Percentiles rank a stretch among this genome's conserved stretches.
These are phyloP conservation scores for Motacilla alba DNA, from an alignment of 2,113 vertebrate genomes.

Conservation along the genomic window DNA sequence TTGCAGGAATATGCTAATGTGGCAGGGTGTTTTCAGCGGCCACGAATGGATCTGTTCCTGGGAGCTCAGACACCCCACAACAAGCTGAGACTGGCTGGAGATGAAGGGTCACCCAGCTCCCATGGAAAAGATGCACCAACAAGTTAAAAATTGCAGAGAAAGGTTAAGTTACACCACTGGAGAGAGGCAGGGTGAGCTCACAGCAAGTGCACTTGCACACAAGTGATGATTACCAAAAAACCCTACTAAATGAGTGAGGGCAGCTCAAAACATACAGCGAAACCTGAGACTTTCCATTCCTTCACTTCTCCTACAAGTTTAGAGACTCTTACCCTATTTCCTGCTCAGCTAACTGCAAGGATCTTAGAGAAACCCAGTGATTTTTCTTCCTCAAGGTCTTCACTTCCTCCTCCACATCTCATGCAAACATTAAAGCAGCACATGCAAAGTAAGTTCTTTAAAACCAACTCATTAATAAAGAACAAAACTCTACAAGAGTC, in stretches of 20 bases:
- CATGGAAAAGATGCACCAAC: background rate
- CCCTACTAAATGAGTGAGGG: background rate
- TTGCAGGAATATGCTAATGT: conserved; percentile 37
- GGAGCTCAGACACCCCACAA: background rate
- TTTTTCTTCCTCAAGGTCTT: background rate
- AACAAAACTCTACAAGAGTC: background rate
- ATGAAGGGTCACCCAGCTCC: background rate
- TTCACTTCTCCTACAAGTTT: background rate
- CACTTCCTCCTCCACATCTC: background rate
- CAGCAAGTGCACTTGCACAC: background rate
- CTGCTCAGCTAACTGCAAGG: background rate
- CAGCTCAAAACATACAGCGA: background rate
- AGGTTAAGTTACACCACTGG: background rate
- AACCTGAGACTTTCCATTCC: background rate
- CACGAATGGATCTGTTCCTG: background rate
- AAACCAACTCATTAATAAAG: background rate
- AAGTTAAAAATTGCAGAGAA: background rate
- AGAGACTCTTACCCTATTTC: background rate
- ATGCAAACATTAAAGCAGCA: background rate
- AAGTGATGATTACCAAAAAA: background rate
- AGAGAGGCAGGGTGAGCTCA: background rate
- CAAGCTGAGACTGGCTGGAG: background rate
- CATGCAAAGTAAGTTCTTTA: background rate
- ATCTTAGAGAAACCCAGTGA: background rate
- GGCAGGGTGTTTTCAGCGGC: background rate